phyloP scores from a whole-genome alignment of 1,140 invertebrate species.

The Camponotus floridanus region DNA sequence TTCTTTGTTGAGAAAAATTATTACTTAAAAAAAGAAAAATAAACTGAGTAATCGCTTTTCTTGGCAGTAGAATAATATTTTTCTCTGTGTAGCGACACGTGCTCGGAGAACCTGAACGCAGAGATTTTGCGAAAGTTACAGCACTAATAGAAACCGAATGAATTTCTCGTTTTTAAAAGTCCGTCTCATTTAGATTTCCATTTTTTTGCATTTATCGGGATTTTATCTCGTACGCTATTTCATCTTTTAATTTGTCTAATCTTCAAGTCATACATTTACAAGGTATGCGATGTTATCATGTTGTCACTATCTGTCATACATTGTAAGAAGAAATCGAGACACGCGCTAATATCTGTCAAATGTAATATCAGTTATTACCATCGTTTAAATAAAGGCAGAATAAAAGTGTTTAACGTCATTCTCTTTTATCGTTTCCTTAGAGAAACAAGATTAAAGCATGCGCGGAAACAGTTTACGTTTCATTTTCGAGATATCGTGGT shows the following conservation, averaged over 20 bases:
- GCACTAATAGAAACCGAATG: not conserved
- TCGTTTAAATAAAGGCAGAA: not conserved
- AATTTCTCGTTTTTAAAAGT: not conserved
- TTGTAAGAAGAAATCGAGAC: not conserved
- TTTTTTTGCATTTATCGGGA: not conserved
- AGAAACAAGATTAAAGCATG: not conserved
- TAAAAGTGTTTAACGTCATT: not conserved
- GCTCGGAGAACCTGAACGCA: not conserved
- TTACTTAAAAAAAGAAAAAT: too few relatives aligned
- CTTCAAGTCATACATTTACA: too few relatives aligned
- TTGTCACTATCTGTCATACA: not conserved
- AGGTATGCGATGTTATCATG: too few relatives aligned
- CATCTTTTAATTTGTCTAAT: too few relatives aligned
- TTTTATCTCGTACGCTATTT: too few relatives aligned
- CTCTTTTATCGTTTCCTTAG: too few relatives aligned
- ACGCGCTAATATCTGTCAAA: too few relatives aligned
- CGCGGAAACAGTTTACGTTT: not conserved
- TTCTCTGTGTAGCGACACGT: not conserved
- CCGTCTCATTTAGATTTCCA: not conserved
- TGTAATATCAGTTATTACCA: not conserved
- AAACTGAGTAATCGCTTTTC: too few relatives aligned
- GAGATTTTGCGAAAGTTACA: constrained; percentile 9
- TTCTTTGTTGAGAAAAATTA: too few relatives aligned
- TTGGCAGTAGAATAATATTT: too few relatives aligned
- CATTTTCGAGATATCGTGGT: constrained; percentile 7